These are phyloP conservation scores for Globicephala melas DNA, from an alignment of 2,113 vertebrate genomes.

Conservation along the genomic window DNA sequence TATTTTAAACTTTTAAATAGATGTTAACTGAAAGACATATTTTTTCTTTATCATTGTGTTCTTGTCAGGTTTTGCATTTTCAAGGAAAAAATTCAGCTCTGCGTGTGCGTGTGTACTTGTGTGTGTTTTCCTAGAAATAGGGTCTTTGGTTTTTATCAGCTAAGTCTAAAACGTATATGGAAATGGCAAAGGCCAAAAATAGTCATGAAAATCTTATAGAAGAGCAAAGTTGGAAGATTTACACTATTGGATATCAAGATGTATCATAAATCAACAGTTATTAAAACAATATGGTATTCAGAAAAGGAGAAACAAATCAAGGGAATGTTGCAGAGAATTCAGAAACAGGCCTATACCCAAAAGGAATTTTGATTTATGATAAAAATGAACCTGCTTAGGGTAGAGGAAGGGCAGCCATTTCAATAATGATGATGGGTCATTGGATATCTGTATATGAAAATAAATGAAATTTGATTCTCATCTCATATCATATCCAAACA, in stretches of 20 bases:
- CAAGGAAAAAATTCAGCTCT: background rate
- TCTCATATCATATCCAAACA: background rate
- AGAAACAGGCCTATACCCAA: background rate
- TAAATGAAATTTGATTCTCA: slow-evolving; percentile 5
- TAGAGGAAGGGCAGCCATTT: background rate
- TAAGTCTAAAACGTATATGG: background rate
- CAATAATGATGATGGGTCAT: background rate
- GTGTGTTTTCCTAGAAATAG: background rate
- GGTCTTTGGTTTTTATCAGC: background rate
- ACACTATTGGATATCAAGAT: background rate
- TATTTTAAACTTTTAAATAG: background rate
- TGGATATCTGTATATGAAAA: background rate
- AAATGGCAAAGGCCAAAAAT: background rate
- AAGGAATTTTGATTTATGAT: background rate
- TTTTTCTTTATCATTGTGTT: background rate
- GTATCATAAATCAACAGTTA: background rate
- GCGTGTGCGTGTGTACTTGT: background rate
- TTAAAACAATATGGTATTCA: background rate
- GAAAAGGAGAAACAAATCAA: slow-evolving; percentile 12
- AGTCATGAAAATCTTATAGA: background rate
- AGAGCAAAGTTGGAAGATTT: background rate
- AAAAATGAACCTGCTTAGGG: background rate
- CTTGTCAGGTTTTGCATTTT: background rate
- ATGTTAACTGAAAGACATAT: background rate
- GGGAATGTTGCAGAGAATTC: background rate